A percentile compares a stretch with the other conserved stretches of the same genome.
These are phyloP conservation scores for Nestor notabilis DNA, from an alignment of 2,113 vertebrate genomes.

Conservation along the genomic window DNA sequence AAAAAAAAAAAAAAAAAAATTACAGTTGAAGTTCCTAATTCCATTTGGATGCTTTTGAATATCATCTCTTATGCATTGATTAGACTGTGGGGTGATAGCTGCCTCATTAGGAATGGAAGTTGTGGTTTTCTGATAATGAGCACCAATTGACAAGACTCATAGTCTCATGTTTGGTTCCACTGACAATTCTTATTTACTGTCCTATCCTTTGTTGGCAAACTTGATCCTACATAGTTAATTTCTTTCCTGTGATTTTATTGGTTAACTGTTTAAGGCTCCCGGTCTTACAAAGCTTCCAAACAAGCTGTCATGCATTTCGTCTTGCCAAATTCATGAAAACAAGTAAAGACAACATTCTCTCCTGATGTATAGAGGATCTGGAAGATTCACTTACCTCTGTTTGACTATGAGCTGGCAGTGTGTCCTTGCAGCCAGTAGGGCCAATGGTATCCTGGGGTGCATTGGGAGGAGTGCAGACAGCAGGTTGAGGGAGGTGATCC, in stretches of 20 bases:
- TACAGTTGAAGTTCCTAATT: background rate
- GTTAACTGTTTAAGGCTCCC: background rate
- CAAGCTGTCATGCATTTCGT: accelerated
- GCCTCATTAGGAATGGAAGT: background rate
- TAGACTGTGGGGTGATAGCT: background rate
- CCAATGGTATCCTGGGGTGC: background rate
- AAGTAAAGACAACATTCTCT: background rate
- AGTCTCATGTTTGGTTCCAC: background rate
- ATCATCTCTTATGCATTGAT: background rate
- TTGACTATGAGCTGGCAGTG: background rate
- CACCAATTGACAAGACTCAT: background rate
- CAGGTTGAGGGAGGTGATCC: background rate
- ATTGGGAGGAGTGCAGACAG: background rate
- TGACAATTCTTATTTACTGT: background rate
- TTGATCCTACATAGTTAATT: background rate
- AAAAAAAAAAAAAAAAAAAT: background rate
- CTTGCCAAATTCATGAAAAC: background rate
- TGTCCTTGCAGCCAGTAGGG: background rate
- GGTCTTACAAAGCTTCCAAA: background rate
- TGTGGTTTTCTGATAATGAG: background rate
- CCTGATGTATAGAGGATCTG: background rate
- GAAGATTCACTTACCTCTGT: background rate
- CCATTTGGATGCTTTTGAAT: background rate
- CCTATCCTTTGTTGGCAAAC: background rate
- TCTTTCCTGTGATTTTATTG: background rate